These are phyloP conservation scores for Diplodus puntazzo DNA, from an alignment of 2,797 vertebrate genomes.

Conservation along the genomic window DNA sequence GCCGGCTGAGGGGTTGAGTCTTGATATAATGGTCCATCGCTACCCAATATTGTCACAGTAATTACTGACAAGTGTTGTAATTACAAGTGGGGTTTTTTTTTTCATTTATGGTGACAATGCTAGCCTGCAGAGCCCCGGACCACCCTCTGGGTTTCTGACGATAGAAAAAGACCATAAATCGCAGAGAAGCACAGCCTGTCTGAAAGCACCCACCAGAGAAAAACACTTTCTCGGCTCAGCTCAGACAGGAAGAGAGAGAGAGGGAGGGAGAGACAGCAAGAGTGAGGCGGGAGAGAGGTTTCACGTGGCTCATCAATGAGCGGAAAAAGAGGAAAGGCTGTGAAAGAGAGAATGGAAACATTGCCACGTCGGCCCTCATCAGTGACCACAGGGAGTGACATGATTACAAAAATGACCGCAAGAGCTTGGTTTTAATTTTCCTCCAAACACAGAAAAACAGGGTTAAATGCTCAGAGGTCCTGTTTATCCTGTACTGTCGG, in stretches of 20 bases:
- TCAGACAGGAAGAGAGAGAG: conserved; percentile 13
- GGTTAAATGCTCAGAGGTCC: not conserved
- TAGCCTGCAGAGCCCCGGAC: conserved; percentile 25
- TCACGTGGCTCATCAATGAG: conserved; percentile 50
- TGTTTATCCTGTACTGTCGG: conserved; percentile 7
- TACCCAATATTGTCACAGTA: conserved; percentile 23
- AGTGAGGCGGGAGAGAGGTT: conserved; percentile 3
- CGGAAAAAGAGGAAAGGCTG: conserved; percentile 25
- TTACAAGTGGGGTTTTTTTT: conserved; percentile 11
- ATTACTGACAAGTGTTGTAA: conserved; percentile 42
- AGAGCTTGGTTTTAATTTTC: not conserved
- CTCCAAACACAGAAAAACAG: not conserved
- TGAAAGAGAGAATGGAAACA: conserved; percentile 56
- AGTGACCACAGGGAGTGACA: conserved; percentile 25
- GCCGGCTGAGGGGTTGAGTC: conserved; percentile 3
- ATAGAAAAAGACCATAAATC: conserved; percentile 43
- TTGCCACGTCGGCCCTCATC: conserved; percentile 70
- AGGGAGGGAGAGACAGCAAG: conserved; percentile 15
- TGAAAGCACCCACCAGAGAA: conserved; percentile 34
- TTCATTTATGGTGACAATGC: not conserved
- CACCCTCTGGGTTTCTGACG: conserved; percentile 47
- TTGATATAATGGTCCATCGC: conserved; percentile 21
- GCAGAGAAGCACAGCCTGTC: conserved; percentile 37
- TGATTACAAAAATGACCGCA: not conserved
- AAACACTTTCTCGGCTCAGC: conserved; percentile 35